These are phyloP conservation scores for Etheostoma spectabile DNA, from an alignment of 2,113 vertebrate genomes.

Conservation along the genomic window DNA sequence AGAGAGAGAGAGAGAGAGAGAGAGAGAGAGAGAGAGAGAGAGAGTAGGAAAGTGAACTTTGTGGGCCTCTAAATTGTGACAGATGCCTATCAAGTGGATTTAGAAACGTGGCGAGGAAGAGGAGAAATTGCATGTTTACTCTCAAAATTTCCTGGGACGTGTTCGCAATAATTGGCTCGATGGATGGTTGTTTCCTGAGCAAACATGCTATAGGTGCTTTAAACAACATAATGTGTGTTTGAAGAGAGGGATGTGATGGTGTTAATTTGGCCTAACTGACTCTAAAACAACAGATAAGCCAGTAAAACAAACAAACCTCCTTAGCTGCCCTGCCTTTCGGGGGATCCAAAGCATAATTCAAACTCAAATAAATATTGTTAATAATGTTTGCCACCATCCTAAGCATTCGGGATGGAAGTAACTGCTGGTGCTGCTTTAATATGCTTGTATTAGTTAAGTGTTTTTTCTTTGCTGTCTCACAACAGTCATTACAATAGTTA, in stretches of 20 bases:
- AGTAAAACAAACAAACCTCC: slow-evolving; percentile 76
- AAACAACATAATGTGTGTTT: slow-evolving; percentile 75
- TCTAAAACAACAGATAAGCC: slow-evolving; percentile 68
- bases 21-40: slow-evolving; percentile 4
- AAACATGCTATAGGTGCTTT: slow-evolving; percentile 72
- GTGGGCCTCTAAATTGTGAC: slow-evolving; percentile 53
- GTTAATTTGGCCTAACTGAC: slow-evolving; percentile 73
- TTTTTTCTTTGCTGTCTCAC: slow-evolving; percentile 29
- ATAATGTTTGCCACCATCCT: slow-evolving; percentile 11
- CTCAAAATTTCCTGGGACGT: slow-evolving; percentile 72
- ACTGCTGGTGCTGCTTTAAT: not conserved
- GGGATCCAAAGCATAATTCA: slow-evolving; percentile 60
- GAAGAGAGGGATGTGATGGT: slow-evolving; percentile 65
- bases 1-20: slow-evolving; percentile 14
- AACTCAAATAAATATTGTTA: slow-evolving; percentile 66
- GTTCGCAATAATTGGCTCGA: slow-evolving; percentile 63
- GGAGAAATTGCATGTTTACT: slow-evolving; percentile 65
- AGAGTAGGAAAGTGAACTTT: slow-evolving; percentile 49
- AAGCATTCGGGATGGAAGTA: not conserved
- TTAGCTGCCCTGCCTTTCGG: slow-evolving; percentile 60
- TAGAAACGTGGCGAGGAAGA: slow-evolving; percentile 38
- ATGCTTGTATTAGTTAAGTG: not conserved
- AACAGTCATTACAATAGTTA: not conserved
- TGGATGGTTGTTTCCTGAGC: slow-evolving; percentile 62
- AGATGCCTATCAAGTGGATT: slow-evolving; percentile 58